phyloP scores from a whole-genome alignment of 2,888 invertebrate genomes.

The Agriopis marginaria region DNA sequence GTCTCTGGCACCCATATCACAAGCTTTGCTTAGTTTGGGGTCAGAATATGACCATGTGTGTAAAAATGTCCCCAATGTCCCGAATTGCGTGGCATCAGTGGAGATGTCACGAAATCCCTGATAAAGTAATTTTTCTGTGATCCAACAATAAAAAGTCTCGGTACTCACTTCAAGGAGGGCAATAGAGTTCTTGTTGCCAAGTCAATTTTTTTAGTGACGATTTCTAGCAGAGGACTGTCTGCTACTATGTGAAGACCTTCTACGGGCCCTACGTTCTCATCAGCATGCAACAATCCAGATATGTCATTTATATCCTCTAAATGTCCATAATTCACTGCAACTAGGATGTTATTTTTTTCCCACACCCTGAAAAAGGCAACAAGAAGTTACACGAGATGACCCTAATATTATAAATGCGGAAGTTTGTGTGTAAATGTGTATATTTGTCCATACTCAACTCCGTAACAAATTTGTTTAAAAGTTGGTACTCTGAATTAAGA shows the following conservation, averaged over 20 bases:
- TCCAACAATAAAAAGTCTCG: too few relatives aligned
- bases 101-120: too few relatives aligned
- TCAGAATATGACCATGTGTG: too few relatives aligned
- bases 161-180: conserved; percentile 26
- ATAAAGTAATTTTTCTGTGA: too few relatives aligned
- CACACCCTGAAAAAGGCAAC: conserved; percentile 42
- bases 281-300: conserved; percentile 12
- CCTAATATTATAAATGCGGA: neutral
- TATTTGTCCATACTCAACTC: too few relatives aligned
- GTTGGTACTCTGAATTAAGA: too few relatives aligned
- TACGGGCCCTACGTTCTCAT: conserved; percentile 10
- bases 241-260: conserved; percentile 21
- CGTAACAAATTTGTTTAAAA: too few relatives aligned
- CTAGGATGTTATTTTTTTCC: conserved; percentile 40
- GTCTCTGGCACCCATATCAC: too few relatives aligned
- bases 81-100: too few relatives aligned
- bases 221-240: neutral
- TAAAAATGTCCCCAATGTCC: too few relatives aligned
- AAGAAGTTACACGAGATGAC: neutral
- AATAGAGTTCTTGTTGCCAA: conserved; percentile 14
- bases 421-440: too few relatives aligned
- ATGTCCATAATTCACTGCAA: conserved; percentile 26
- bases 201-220: conserved; percentile 4
- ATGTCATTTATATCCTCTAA: conserved; percentile 21
- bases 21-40: too few relatives aligned